Evolutionary conservation across 2,113 vertebrate species (phyloP).

Genomic region (Poeciliopsis prolifica): DNA sequence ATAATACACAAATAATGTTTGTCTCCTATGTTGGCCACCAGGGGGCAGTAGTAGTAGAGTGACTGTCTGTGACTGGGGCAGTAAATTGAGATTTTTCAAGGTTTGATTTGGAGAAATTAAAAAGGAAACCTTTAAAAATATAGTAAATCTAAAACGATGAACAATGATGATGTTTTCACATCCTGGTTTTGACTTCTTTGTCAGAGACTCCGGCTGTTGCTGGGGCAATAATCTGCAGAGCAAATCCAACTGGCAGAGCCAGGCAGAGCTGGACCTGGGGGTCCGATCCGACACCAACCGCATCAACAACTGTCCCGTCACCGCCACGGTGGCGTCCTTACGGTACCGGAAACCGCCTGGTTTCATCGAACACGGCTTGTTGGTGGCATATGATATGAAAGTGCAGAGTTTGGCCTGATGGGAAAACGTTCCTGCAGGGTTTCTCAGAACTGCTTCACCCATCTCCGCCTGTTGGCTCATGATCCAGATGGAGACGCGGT

Average conservation of each 20-base stretch:
- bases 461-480: slow-evolving; percentile 65
- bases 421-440: slow-evolving; percentile 54
- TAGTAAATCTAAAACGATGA: not conserved
- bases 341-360: slow-evolving; percentile 35
- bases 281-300: slow-evolving; percentile 67
- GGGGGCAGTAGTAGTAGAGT: not conserved
- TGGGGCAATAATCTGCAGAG: slow-evolving; percentile 63
- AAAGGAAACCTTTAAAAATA: not conserved
- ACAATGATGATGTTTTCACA: not conserved
- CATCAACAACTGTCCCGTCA: slow-evolving; percentile 75
- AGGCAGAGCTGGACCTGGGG: slow-evolving; percentile 65
- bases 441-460: slow-evolving; percentile 75
- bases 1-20: not conserved
- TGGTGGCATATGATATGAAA: not conserved
- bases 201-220: slow-evolving; percentile 72
- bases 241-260: slow-evolving; percentile 41
- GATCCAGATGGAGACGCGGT: slow-evolving; percentile 79
- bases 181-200: not conserved
- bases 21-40: not conserved
- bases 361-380: not conserved
- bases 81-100: not conserved
- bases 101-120: not conserved
- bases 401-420: too few species aligned
- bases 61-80: too few species aligned
- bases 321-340: slow-evolving; percentile 60